These are phyloP conservation scores for Andrena chrysosceles DNA, from an alignment of 2,888 invertebrate species.

Conservation along the genomic window DNA sequence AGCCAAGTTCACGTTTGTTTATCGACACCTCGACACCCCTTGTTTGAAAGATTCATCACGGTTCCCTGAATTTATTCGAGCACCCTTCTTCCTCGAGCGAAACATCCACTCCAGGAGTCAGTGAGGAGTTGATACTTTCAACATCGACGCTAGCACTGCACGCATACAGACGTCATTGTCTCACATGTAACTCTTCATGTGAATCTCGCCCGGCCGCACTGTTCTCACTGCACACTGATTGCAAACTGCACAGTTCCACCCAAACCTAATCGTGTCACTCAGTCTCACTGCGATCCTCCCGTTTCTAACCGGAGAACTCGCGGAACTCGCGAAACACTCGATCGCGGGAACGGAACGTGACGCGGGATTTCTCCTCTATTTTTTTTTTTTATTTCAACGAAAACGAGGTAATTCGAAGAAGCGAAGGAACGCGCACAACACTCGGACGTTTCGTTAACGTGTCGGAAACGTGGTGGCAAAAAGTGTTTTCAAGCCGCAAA, in stretches of 20 bases:
- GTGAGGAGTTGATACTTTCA: not conserved
- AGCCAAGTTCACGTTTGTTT: not conserved
- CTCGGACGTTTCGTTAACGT: not conserved
- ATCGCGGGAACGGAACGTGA: not conserved
- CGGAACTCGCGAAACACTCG: not conserved
- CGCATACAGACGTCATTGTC: not conserved
- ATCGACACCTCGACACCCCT: not conserved
- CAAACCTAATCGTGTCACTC: not conserved
- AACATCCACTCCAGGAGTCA: not conserved
- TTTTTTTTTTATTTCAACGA: not conserved
- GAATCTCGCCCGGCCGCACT: not conserved
- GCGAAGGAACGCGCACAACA: not conserved
- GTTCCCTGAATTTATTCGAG: not conserved
- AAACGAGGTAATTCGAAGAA: not conserved
- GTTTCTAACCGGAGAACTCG: not conserved
- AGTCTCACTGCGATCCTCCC: not conserved
- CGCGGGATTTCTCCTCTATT: too few species aligned
- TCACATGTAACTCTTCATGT: not conserved
- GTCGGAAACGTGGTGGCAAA: constrained; percentile 35
- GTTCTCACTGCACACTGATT: not conserved
- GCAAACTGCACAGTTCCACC: not conserved
- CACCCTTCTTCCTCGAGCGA: not conserved
- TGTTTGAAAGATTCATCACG: too few species aligned
- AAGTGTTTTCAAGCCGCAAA: constrained; percentile 45
- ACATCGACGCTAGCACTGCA: not conserved